phyloP scores from a whole-genome alignment of 1,140 invertebrate species.

The Cydia splendana region DNA sequence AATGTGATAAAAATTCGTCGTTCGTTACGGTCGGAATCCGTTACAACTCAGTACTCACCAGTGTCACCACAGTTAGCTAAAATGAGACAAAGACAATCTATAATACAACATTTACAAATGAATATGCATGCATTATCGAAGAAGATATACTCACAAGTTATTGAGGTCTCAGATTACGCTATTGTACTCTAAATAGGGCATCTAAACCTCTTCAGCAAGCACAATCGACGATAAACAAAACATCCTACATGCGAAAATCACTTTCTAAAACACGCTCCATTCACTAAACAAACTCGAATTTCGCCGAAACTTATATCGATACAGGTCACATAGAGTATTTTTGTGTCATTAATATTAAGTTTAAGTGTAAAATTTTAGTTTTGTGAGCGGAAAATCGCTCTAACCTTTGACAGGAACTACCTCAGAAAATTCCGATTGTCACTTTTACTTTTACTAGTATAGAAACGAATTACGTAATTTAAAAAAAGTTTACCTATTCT shows the following conservation, averaged over 20 bases:
- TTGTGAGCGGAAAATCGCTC: conserved; percentile 5
- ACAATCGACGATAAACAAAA: conserved; percentile 43
- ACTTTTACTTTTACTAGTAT: conserved; percentile 20
- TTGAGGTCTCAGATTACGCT: conserved; percentile 38
- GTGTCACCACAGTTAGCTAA: not conserved
- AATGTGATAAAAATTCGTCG: not conserved
- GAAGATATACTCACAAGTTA: conserved; percentile 38
- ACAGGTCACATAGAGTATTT: not conserved
- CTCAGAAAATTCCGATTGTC: conserved; percentile 23
- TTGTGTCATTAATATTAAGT: not conserved
- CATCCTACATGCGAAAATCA: conserved; percentile 17
- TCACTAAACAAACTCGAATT: conserved; percentile 18
- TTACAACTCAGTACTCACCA: not conserved
- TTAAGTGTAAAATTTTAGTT: not conserved
- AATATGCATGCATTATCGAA: conserved; percentile 5
- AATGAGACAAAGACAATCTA: conserved; percentile 2
- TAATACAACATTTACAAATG: not conserved
- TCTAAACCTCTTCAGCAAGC: conserved; percentile 39
- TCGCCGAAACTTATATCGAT: not conserved
- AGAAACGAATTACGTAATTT: not conserved
- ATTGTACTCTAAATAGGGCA: conserved; percentile 61
- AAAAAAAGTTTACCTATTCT: not conserved
- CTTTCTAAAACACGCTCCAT: conserved; percentile 22
- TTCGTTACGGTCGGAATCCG: not conserved
- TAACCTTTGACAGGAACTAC: conserved; percentile 20